Base-by-base conservation (phyloP, 2,113 vertebrate genomes). In the Tympanuchus pallidicinctus region DNA sequence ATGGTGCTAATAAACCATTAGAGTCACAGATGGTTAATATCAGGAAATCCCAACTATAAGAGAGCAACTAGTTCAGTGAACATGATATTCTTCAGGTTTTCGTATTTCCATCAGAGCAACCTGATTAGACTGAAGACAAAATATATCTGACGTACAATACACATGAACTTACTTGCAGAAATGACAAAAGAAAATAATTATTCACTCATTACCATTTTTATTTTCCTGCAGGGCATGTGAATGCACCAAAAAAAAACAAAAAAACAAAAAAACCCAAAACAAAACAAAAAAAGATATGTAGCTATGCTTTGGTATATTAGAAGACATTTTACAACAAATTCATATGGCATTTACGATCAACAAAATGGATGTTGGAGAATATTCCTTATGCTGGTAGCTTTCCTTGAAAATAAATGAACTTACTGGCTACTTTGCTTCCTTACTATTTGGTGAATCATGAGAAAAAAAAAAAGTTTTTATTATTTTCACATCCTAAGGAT, bases 121-220 rank as follows among this genome's bases (percentile, higher is more conserved):
- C 43, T 69, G 32, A 65, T 34, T 66, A 57, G 25, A 73, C 7
- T 32, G 36, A 72, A 74, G 22, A 86, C 65, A 86, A 91, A 88
- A 56, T 22, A 76, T 71, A 67, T 8, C 8, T 65, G 14, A 25
- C 2, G 18, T 48, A 42, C 4, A 74, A n/a, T 50, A 45, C 13
- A n/a, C 18, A 13, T 40, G 13, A 69, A 69, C 27, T 57, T 50
- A 15, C 6, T 66, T 79, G 61, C 28, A 90, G 48, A 90, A 79
- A 82, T 40, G 0, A 16, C 8, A 67, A 73, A 63, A 48, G 4
- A 0, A 73, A 4, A 0, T 5, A 34, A 60, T 15, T 60, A 66
- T 79, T 75, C 21, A 28, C 32, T 86, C 3, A 27, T 75, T 66
- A 10, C 13, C 25, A 42, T 32, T 12, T 6, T 73, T 7, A 76